phyloP scores from a whole-genome alignment of 2,888 invertebrate genomes.

The Cheilosia soror region DNA sequence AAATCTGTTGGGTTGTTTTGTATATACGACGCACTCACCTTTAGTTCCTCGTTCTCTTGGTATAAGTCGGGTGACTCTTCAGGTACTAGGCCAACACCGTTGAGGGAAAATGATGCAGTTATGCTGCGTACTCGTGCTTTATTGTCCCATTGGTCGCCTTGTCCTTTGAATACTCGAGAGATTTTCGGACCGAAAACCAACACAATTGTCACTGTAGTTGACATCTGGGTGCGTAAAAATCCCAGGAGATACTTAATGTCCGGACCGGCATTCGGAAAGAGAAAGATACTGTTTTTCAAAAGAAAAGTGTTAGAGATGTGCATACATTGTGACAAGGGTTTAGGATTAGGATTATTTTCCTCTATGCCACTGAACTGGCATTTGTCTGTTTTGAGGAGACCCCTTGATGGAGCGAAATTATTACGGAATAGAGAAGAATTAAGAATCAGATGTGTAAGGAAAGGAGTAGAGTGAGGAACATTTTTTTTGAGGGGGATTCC shows the following conservation, averaged over 20 bases:
- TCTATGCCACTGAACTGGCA: not conserved
- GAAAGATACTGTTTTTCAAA: constrained; percentile 87
- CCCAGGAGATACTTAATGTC: constrained; percentile 96
- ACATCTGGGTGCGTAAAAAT: constrained; percentile 95
- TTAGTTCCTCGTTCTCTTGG: constrained; percentile 95
- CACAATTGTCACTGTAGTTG: constrained; percentile 89
- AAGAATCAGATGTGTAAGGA: too few species aligned
- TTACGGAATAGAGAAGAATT: too few species aligned
- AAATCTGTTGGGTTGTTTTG: not conserved
- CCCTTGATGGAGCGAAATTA: too few species aligned
- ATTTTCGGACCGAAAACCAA: constrained; percentile 86
- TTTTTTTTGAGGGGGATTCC: too few species aligned
- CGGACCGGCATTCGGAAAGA: constrained; percentile 94
- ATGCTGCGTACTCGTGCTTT: constrained; percentile 92
- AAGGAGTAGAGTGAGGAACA: too few species aligned
- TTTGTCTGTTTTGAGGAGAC: too few species aligned
- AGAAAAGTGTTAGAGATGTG: not conserved
- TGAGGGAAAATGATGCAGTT: constrained; percentile 93
- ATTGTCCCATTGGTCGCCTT: constrained; percentile 96
- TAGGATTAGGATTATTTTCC: not conserved
- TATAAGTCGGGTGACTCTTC: constrained; percentile 94
- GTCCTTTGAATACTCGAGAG: constrained; percentile 91
- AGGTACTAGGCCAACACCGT: constrained; percentile 93
- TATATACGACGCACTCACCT: constrained; percentile 85
- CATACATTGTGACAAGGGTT: not conserved